These are phyloP conservation scores for Chamaetylas fuelleborni DNA, from an alignment of 2,113 vertebrate genomes.

Conservation along the genomic window DNA sequence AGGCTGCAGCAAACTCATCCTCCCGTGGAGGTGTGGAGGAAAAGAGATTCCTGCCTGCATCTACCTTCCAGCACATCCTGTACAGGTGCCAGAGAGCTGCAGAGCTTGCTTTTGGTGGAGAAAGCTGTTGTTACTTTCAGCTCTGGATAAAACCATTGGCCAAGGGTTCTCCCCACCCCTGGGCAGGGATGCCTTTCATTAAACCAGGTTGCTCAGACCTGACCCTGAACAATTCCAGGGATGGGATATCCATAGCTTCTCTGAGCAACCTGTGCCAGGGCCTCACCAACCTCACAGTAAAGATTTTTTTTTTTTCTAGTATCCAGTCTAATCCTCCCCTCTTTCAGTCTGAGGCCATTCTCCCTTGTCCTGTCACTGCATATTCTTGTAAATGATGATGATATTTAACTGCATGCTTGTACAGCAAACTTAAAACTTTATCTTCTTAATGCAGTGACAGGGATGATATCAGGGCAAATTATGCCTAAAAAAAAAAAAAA, in stretches of 20 bases:
- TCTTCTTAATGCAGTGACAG: not conserved
- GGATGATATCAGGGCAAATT: not conserved
- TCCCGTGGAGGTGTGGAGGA: not conserved
- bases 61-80: not conserved
- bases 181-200: not conserved
- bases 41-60: not conserved
- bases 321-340: not conserved
- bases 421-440: not conserved
- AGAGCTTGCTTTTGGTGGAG: not conserved
- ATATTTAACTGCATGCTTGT: not conserved
- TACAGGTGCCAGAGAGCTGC: not conserved
- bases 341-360: not conserved
- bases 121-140: not conserved
- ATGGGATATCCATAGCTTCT: not conserved
- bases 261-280: not conserved
- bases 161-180: not conserved
- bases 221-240: not conserved
- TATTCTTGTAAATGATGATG: not conserved
- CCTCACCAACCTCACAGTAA: not conserved
- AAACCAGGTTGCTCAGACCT: not conserved
- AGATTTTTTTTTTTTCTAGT: not conserved
- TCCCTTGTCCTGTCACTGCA: not conserved
- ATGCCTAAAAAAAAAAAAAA: not conserved
- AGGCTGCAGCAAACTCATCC: not conserved
- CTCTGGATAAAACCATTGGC: not conserved